Evolutionary conservation across 2,888 invertebrate genomes (phyloP), one percentile per base, ranked within the genome.

Genomic region (Leucophenga montana): DNA sequence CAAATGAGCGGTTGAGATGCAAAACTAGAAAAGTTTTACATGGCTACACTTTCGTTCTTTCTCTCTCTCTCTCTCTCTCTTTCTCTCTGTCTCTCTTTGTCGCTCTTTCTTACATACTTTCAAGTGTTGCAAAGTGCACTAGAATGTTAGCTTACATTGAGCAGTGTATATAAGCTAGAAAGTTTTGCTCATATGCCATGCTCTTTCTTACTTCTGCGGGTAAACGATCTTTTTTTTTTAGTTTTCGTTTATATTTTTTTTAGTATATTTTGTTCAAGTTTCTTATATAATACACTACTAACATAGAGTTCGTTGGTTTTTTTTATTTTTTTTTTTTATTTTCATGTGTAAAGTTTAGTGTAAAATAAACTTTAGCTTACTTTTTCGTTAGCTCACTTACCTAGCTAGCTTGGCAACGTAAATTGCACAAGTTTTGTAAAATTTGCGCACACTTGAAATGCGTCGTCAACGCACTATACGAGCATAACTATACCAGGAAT

Each of bases 351-450:
- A 16, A 50, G 50, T 50, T 16, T 50, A 50, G 50, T 50, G 3
- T 16, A 50, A 64, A 46, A 64, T 64, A 64, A 64, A 64, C 62
- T 64, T 64, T 64, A 48, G 62, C 46, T 20, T 46, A 62, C 46
- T 20, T 62, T 62, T 62, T 8, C 11, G 31, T 0, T 14, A 27
- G 18, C n/a, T 14, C n/a, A 59, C 27, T 33, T 59, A 59, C 59
- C 59, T 59, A 54, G 6, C 20, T n/a, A 16, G 33, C 50, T 16
- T 50, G 18, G 5, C 50, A 11, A 50, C 16, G 16, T 50, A 80
- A 82, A 83, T 80, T 83, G 83, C 83, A 80, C 80, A 83, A 80
- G 77, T 80, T 80, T 83, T 77, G 75, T 80, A 82, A 80, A 80
- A 83, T 82, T 44, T 75, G 80, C 80, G 20, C 20, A n/a, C 16